Conservation (phyloP, 2,797 vertebrate species). For the Eulemur mongoz region DNA sequence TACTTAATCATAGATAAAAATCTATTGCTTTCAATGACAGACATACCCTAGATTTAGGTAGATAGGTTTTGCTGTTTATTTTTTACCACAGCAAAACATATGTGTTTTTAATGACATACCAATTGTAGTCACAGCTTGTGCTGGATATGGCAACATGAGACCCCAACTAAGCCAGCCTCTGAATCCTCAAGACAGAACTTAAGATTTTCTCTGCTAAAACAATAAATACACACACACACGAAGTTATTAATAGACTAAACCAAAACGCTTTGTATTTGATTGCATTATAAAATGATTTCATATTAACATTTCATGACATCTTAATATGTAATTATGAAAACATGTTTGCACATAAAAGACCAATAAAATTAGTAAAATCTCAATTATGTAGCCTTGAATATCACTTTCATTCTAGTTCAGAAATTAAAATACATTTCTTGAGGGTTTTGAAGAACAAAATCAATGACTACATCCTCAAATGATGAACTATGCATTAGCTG, state of each 20-base stretch:
- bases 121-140: background rate
- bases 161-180: background rate
- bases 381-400: background rate
- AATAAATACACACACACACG: background rate
- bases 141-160: background rate
- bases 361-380: constrained; percentile 9
- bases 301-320: constrained; percentile 9
- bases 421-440: constrained; percentile 30
- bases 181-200: background rate
- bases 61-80: background rate
- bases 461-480: constrained; percentile 33
- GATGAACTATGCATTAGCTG: background rate
- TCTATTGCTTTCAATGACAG: background rate
- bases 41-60: background rate
- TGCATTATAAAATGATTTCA: constrained; percentile 10
- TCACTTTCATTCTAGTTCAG: constrained; percentile 8
- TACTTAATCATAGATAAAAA: background rate
- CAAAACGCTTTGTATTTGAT: background rate
- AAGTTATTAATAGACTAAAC: background rate
- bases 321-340: constrained; percentile 32
- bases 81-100: background rate
- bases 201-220: background rate
- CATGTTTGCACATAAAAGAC: background rate
- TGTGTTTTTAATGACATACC: background rate
- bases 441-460: constrained; percentile 6